phyloP scores from a whole-genome alignment of 2,888 invertebrate species.

The Anorthoa munda region DNA sequence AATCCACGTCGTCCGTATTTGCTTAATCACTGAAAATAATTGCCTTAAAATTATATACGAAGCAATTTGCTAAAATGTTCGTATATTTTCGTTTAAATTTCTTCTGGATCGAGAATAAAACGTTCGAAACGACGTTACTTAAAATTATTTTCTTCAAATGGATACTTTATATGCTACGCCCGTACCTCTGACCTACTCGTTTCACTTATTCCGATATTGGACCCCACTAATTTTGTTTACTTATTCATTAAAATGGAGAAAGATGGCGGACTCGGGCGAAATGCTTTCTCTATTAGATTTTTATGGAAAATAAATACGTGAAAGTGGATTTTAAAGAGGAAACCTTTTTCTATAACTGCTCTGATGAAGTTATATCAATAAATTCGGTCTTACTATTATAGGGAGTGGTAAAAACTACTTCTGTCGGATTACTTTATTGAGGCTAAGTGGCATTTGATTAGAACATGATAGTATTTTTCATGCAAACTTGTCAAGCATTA shows the following conservation, averaged over 20 bases:
- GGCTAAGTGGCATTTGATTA: not conserved
- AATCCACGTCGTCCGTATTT: not conserved
- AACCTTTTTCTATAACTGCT: constrained; percentile 64
- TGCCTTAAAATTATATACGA: constrained; percentile 28
- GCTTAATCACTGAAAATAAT: constrained; percentile 32
- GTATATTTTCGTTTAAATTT: constrained; percentile 73
- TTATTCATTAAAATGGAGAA: constrained; percentile 90
- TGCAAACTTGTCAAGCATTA: no score
- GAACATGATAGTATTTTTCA: not conserved
- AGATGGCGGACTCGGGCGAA: constrained; percentile 78
- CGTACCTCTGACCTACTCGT: constrained; percentile 84
- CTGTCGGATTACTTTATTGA: constrained; percentile 16
- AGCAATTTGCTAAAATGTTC: constrained; percentile 64
- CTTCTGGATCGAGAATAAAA: constrained; percentile 76
- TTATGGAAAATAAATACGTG: constrained; percentile 83
- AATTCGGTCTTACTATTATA: constrained; percentile 53
- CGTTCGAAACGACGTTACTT: constrained; percentile 73
- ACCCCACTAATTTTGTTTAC: constrained; percentile 89
- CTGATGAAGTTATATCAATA: constrained; percentile 62
- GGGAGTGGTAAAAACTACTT: constrained; percentile 30
- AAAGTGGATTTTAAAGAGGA: constrained; percentile 72
- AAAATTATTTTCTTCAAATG: constrained; percentile 82
- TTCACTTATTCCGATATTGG: constrained; percentile 88
- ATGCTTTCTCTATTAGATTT: constrained; percentile 85
- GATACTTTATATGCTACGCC: constrained; percentile 84